phyloP scores from a whole-genome alignment of 1,140 invertebrate genomes.

The Drosophila rhopaloa region DNA sequence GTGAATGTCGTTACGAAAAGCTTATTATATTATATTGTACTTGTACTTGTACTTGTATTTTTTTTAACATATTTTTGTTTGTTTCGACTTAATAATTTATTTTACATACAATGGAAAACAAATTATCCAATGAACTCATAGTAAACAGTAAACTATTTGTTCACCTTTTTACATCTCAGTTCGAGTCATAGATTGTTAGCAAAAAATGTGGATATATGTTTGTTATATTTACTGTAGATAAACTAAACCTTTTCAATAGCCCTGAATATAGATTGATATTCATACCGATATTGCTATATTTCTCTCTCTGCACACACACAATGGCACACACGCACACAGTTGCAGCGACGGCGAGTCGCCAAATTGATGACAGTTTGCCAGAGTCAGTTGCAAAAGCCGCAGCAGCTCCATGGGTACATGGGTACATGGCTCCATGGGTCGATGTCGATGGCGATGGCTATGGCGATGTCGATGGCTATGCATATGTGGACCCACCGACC shows the following conservation, averaged over 20 bases:
- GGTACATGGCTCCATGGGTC: slow-evolving; percentile 21
- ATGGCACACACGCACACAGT: slow-evolving; percentile 23
- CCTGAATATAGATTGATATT: neutral
- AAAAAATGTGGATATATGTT: neutral
- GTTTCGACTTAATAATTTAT: too few species aligned
- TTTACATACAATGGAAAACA: too few species aligned
- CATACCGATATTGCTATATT: neutral
- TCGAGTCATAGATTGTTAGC: too few species aligned
- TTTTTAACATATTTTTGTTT: too few species aligned
- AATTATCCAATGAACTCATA: too few species aligned
- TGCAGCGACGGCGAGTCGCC: slow-evolving; percentile 48
- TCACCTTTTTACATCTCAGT: too few species aligned
- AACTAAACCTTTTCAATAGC: neutral
- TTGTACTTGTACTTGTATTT: too few species aligned
- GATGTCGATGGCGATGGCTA: slow-evolving; percentile 37
- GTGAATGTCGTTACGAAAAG: too few species aligned
- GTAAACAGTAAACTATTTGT: too few species aligned
- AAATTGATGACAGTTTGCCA: slow-evolving; percentile 82
- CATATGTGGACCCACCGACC: slow-evolving; percentile 70
- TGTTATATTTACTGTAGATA: neutral
- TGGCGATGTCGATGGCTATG: slow-evolving; percentile 56
- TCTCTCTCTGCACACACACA: slow-evolving; percentile 27
- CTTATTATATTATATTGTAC: too few species aligned
- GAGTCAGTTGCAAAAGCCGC: slow-evolving; percentile 78
- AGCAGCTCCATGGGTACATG: slow-evolving; percentile 52